Evolutionary conservation across 2,888 invertebrate species (phyloP).

Genomic region (Ectemnius cavifrons): DNA sequence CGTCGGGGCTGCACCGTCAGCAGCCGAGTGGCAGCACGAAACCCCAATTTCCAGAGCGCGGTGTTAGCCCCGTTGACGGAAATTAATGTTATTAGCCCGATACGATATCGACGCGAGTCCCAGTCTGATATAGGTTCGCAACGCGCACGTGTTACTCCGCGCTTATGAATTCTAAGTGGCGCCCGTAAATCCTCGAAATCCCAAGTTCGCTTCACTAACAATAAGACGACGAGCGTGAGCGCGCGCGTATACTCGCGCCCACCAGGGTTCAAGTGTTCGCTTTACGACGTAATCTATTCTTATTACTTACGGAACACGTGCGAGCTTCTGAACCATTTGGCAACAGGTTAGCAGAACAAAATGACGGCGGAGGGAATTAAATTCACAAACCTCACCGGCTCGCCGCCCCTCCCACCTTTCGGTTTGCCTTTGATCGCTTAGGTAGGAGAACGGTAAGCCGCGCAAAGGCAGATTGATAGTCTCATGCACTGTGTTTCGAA

Average conservation of each 20-base stretch:
- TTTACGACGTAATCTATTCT: background rate
- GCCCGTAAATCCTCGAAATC: slow-evolving; percentile 14
- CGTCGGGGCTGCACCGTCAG: slow-evolving; percentile 36
- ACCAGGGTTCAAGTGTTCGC: background rate
- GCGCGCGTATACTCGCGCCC: background rate
- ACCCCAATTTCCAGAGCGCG: slow-evolving; percentile 32
- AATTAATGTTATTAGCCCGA: slow-evolving; percentile 64
- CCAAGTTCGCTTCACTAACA: slow-evolving; percentile 4
- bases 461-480: background rate
- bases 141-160: slow-evolving; percentile 26
- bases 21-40: slow-evolving; percentile 34
- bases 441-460: background rate
- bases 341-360: background rate
- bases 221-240: background rate
- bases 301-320: background rate
- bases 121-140: slow-evolving; percentile 36
- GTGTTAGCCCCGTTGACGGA: slow-evolving; percentile 47
- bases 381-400: background rate
- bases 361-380: background rate
- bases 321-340: background rate
- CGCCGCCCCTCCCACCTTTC: background rate
- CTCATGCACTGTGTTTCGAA: no score
- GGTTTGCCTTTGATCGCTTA: background rate
- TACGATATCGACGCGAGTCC: slow-evolving; percentile 32
- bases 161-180: slow-evolving; percentile 18